These are phyloP conservation scores for Epistrophe eligans DNA, from an alignment of 2,888 invertebrate genomes.

Conservation along the genomic window DNA sequence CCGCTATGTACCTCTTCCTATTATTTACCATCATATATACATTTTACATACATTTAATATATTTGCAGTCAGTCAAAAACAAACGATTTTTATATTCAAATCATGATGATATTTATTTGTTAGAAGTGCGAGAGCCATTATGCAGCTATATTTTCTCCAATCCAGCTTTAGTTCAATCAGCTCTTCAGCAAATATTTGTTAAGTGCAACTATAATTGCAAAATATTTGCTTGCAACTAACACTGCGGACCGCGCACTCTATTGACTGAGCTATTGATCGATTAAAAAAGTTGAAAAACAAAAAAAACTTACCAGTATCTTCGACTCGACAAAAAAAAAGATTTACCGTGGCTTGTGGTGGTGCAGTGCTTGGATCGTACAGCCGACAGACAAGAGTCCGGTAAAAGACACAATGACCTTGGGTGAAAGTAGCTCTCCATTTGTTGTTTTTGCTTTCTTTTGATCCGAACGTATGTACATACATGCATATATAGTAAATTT, in stretches of 20 bases:
- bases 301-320: slow-evolving; percentile 46
- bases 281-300: slow-evolving; percentile 9
- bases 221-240: slow-evolving; percentile 55
- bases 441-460: slow-evolving; percentile 76
- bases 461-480: slow-evolving; percentile 36
- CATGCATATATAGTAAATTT: slow-evolving; percentile 1
- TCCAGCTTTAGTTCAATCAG: slow-evolving; percentile 35
- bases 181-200: slow-evolving; percentile 68
- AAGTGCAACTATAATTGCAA: slow-evolving; percentile 59
- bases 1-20: not conserved
- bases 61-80: not conserved
- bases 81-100: slow-evolving; percentile 31
- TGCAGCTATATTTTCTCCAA: slow-evolving; percentile 46
- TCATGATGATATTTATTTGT: not conserved
- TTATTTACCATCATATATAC: not conserved
- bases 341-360: not conserved
- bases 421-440: slow-evolving; percentile 78
- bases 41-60: slow-evolving; percentile 17
- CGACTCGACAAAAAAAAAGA: slow-evolving; percentile 35
- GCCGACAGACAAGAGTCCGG: slow-evolving; percentile 65
- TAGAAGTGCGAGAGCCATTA: slow-evolving; percentile 16
- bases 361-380: slow-evolving; percentile 3
- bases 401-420: slow-evolving; percentile 79
- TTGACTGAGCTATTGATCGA: slow-evolving; percentile 38
- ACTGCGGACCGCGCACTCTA: slow-evolving; percentile 23